phyloP scores from a whole-genome alignment of 2,888 invertebrate genomes.

The Entomobrya proxima region DNA sequence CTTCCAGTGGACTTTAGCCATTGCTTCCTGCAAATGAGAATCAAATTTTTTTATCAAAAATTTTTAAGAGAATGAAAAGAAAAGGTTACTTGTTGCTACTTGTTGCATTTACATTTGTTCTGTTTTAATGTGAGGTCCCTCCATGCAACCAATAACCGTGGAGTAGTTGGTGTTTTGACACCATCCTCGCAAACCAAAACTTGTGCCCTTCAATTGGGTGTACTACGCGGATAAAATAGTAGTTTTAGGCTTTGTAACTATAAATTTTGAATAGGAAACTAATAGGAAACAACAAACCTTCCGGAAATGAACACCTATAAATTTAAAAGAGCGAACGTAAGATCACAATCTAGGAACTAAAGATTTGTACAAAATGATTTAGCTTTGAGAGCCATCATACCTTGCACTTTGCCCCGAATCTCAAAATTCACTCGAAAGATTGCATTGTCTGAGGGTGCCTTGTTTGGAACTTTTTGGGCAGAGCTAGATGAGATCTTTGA shows the following conservation, averaged over 20 bases:
- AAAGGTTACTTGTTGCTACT: not conserved
- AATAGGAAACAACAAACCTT: conserved; percentile 73
- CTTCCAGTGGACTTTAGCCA: conserved; percentile 85
- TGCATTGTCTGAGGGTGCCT: not conserved
- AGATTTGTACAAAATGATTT: not conserved
- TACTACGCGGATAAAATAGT: conserved; percentile 79
- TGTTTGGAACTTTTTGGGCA: conserved; percentile 15
- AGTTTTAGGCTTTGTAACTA: too few relatives aligned
- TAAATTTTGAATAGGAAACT: too few relatives aligned
- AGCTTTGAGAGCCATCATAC: conserved; percentile 40
- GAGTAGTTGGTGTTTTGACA: conserved; percentile 84
- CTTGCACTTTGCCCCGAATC: conserved; percentile 70
- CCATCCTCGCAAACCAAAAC: conserved; percentile 84
- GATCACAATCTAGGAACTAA: not conserved
- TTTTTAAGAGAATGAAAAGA: not conserved
- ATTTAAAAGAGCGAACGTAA: not conserved
- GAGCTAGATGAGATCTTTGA: not conserved
- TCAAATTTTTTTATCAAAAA: not conserved
- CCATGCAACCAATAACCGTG: conserved; percentile 81
- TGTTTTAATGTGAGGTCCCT: conserved; percentile 59
- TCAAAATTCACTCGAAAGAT: conserved; percentile 64
- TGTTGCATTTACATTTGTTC: conserved; percentile 62
- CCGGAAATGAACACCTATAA: conserved; percentile 73
- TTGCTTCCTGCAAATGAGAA: conserved; percentile 78
- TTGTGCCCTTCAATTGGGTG: conserved; percentile 83